phyloP scores from a whole-genome alignment of 2,888 invertebrate species.

The Agrypnus murinus region DNA sequence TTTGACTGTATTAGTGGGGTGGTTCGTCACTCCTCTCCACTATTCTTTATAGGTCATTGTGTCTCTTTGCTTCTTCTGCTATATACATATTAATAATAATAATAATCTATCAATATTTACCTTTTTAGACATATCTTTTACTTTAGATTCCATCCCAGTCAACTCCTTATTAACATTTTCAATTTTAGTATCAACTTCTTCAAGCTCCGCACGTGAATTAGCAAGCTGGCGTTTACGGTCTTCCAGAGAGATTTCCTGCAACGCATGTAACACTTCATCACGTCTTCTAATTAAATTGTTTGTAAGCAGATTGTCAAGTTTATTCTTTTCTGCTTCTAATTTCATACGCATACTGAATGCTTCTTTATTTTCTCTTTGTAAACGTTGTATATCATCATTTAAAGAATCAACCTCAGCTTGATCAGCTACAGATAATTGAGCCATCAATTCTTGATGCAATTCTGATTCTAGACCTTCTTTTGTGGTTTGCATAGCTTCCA shows the following conservation, averaged over 20 bases:
- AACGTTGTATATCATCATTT: constrained; percentile 93
- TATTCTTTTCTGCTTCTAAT: constrained; percentile 97
- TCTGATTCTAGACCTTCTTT: constrained; percentile 95
- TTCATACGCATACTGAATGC: constrained; percentile 97
- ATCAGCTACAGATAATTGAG: constrained; percentile 93
- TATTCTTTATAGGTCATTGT: too few relatives aligned
- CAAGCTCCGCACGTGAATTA: constrained; percentile 87
- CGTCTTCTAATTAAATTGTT: constrained; percentile 90
- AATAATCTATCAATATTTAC: too few relatives aligned
- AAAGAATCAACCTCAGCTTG: constrained; percentile 94
- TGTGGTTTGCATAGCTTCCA: constrained; percentile 97
- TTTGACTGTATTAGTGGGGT: too few relatives aligned
- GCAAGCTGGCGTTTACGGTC: constrained; percentile 92
- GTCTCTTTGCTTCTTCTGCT: too few relatives aligned
- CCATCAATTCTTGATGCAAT: constrained; percentile 93
- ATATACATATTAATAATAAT: too few relatives aligned
- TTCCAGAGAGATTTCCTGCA: constrained; percentile 96
- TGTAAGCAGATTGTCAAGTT: constrained; percentile 95
- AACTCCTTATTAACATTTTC: constrained; percentile 87
- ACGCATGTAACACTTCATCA: constrained; percentile 91
- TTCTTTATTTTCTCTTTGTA: constrained; percentile 96
- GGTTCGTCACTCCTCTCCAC: too few relatives aligned
- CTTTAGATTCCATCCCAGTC: constrained; percentile 86
- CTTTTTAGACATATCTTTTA: constrained; percentile 79
- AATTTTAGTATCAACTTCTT: constrained; percentile 86